These are phyloP conservation scores for Frieseomelitta varia DNA, from an alignment of 1,140 invertebrate genomes.

Conservation along the genomic window DNA sequence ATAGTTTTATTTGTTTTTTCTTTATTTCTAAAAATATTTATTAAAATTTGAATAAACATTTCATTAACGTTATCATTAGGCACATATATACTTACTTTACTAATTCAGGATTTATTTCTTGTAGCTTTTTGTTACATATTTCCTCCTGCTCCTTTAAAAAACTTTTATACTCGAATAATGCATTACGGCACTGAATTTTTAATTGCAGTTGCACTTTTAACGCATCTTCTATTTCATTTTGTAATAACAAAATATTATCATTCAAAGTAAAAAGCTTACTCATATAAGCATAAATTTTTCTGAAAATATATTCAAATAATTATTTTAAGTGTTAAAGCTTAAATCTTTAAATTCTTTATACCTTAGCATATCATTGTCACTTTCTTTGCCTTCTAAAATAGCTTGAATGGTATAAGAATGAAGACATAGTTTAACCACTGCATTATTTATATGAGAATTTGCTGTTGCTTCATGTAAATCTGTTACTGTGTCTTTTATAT, in stretches of 20 bases:
- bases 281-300: conserved; percentile 56
- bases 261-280: conserved; percentile 63
- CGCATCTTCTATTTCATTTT: conserved; percentile 51
- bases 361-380: conserved; percentile 46
- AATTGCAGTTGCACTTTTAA: conserved; percentile 55
- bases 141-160: conserved; percentile 69
- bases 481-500: conserved; percentile 13
- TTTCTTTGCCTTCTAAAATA: conserved; percentile 55
- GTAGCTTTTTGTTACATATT: conserved; percentile 58
- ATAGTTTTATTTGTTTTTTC: conserved; percentile 57
- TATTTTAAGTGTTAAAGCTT: neutral
- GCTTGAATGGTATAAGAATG: conserved; percentile 61
- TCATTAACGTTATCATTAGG: conserved; percentile 1
- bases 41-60: conserved; percentile 15
- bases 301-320: conserved; percentile 43
- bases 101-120: conserved; percentile 67
- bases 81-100: conserved; percentile 57
- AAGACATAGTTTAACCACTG: conserved; percentile 53
- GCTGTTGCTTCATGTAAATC: conserved; percentile 55
- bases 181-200: conserved; percentile 61
- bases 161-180: conserved; percentile 55
- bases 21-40: conserved; percentile 66
- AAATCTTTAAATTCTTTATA: conserved; percentile 33
- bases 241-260: conserved; percentile 49
- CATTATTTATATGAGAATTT: conserved; percentile 54